Evolutionary conservation across 2,797 vertebrate species (phyloP).

Genomic region (Anguilla megastoma): DNA sequence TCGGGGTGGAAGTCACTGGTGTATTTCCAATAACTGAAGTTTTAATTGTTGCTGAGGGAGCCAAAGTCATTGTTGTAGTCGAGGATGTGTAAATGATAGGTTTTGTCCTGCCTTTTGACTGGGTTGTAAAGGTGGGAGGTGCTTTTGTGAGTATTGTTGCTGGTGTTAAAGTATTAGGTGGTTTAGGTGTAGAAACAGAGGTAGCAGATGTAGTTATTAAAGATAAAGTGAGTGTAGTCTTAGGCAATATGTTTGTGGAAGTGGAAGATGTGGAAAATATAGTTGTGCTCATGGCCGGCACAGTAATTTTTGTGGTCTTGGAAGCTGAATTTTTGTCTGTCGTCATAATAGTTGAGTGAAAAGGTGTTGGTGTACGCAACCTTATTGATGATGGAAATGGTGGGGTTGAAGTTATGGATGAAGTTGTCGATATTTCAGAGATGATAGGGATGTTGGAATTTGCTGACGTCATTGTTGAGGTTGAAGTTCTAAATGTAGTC

Average conservation of each 20-base stretch:
- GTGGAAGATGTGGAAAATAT: no score
- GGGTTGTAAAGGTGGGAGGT: background rate
- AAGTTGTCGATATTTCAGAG: no score
- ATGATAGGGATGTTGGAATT: background rate
- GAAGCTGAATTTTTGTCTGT: background rate
- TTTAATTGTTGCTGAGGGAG: background rate
- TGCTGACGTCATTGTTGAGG: background rate
- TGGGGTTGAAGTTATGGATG: background rate
- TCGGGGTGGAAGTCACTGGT: background rate
- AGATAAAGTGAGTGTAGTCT: background rate
- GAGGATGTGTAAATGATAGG: background rate
- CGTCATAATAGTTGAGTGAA: background rate
- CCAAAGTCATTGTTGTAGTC: background rate
- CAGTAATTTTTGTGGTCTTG: background rate
- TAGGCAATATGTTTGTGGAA: background rate
- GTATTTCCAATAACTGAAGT: background rate
- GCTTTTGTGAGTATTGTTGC: background rate
- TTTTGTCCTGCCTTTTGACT: no score
- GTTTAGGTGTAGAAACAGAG: background rate
- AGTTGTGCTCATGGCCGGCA: background rate
- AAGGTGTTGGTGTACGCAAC: background rate
- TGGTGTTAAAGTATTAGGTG: background rate
- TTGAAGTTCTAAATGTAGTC: background rate
- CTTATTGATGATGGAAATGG: background rate
- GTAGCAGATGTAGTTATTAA: background rate